These are phyloP conservation scores for Muschampia plurimacula DNA, from an alignment of 2,888 invertebrate genomes.

Conservation along the genomic window DNA sequence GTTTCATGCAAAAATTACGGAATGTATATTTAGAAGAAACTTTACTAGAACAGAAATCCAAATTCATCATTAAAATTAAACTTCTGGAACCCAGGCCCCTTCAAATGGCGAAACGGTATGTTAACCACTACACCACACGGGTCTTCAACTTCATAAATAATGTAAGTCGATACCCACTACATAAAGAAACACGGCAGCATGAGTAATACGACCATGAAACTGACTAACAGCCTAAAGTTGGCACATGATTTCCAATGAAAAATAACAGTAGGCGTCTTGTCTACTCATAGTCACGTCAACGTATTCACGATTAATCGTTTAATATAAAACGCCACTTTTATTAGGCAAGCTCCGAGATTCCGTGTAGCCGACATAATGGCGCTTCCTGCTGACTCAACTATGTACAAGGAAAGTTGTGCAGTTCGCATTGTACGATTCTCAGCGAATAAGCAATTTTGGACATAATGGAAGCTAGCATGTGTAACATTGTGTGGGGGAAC, in stretches of 20 bases:
- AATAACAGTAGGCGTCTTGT: constrained; percentile 20
- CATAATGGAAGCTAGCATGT: constrained; percentile 33
- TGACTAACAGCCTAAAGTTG: constrained; percentile 18
- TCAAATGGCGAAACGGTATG: too few species aligned
- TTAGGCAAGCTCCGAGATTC: constrained; percentile 15
- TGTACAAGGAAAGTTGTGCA: constrained; percentile 22
- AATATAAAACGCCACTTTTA: constrained; percentile 18
- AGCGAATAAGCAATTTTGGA: constrained; percentile 36
- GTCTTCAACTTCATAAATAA: constrained; percentile 5
- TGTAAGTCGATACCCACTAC: neutral
- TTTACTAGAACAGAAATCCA: too few species aligned
- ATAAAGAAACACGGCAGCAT: constrained; percentile 14
- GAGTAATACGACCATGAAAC: constrained; percentile 24
- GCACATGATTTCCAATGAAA: constrained; percentile 27
- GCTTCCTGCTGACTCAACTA: constrained; percentile 25
- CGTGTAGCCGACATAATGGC: constrained; percentile 8
- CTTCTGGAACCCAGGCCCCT: too few species aligned
- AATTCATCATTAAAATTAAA: too few species aligned
- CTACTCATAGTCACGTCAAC: constrained; percentile 15
- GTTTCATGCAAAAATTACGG: too few species aligned
- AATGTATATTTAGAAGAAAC: too few species aligned
- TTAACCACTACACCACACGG: too few species aligned
- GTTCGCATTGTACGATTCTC: constrained; percentile 27
- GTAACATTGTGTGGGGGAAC: constrained; percentile 34
- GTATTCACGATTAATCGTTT: constrained; percentile 18